Evolutionary conservation across 2,113 vertebrate genomes (phyloP), one percentile per base, ranked within the genome.

Genomic region (Australoheros scitulus): DNA sequence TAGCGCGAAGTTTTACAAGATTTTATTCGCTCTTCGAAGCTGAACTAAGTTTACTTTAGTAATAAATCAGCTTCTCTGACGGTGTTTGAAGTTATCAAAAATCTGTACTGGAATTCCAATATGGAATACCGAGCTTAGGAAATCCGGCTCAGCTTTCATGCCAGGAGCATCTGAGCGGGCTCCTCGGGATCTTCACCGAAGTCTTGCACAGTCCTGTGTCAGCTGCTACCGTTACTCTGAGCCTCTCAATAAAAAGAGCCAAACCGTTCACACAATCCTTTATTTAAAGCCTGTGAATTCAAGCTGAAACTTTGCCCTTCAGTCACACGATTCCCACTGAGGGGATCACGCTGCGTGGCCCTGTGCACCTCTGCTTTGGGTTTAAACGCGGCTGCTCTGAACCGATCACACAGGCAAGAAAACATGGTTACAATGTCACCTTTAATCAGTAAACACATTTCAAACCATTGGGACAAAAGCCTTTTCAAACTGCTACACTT

Each of bases 361-460:
- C 32, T 32, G 32, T 34, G 5, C 5, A 6, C 6, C 6, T 34
- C 6, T 34, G 34, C 6, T 34, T 7, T 34, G 34, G 34, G 34
- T 34, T 34, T 34, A 34, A 34, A 7, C 34, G 34, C 6, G 29
- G 29, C 29, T 29, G 29, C 34, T 34, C 34, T 34, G 6, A 34
- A 34, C 34, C 34, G 32, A 34, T 34, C 34, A 34, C 34, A 34
- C 34, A 18, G 20, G 1, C 68, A 24, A 4, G 2, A 8, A 36
- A 34, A 61, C 9, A 18, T 1, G 6, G 36, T 80, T 64, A 11
- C 80, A 86, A 86, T 61, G 20, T 83, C 29, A 34, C 81, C 58
- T 96, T 95, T 95, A 94, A 89, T 95, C 91, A 90, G 64, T 74
- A 77, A 87, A 92, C 68, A 89, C 86, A 88, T 84, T 91, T 91